These are phyloP conservation scores for Ephialtes manifestator DNA, from an alignment of 2,888 invertebrate species.

Conservation along the genomic window DNA sequence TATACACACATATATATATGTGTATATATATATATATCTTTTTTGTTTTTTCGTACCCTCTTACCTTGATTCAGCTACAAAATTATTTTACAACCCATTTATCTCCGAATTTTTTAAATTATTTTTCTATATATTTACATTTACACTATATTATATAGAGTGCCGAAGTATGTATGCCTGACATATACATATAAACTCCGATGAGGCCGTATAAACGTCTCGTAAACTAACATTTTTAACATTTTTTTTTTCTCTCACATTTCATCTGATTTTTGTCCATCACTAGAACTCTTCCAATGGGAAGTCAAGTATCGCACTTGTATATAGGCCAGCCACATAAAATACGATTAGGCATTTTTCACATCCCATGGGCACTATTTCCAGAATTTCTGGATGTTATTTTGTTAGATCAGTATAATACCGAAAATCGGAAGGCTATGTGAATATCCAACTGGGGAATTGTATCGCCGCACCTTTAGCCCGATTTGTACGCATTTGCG, in stretches of 20 bases:
- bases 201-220: not conserved
- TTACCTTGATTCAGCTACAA: constrained; percentile 11
- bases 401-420: not conserved
- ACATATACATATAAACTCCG: not conserved
- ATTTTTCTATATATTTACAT: constrained; percentile 17
- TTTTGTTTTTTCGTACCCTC: not conserved
- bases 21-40: not conserved
- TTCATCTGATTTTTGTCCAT: not conserved
- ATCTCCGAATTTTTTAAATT: not conserved
- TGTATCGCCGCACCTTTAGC: not conserved
- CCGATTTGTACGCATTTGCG: not conserved
- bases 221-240: not conserved
- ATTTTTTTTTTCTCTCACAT: not conserved
- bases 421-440: not conserved
- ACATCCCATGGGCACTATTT: not conserved
- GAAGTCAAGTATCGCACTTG: not conserved
- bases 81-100: constrained; percentile 9
- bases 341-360: not conserved
- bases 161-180: not conserved
- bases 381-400: not conserved
- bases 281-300: not conserved
- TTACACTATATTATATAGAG: constrained; percentile 1
- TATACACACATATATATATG: not conserved
- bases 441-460: not conserved
- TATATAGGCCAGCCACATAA: not conserved